A percentile compares a stretch with the other conserved stretches of the same genome.
phyloP scores from a whole-genome alignment of 2,113 vertebrate species.

The Chionomys nivalis region DNA sequence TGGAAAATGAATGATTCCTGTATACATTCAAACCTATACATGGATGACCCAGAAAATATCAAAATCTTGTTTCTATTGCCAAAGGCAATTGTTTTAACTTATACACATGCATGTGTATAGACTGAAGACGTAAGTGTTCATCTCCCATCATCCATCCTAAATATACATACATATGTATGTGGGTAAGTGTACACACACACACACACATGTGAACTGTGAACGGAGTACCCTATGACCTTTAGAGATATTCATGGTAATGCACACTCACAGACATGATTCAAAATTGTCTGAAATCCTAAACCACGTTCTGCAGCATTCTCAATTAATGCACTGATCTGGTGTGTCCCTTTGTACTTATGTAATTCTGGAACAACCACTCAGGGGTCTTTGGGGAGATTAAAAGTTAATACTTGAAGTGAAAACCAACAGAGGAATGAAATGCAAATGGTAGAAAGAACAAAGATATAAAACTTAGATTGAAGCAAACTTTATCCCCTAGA shows the following conservation, averaged over 20 bases:
- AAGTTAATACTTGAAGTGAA: slow-evolving; percentile 18
- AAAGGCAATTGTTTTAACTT: neutral
- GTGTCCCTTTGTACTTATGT: neutral
- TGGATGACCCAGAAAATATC: too few species aligned
- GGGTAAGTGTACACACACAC: too few species aligned
- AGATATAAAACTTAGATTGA: neutral
- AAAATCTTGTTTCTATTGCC: neutral
- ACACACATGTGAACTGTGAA: neutral
- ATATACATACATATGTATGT: neutral
- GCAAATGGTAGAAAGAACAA: neutral
- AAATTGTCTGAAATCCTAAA: neutral
- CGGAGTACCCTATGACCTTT: neutral
- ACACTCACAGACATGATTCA: neutral
- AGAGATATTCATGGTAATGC: neutral
- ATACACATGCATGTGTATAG: neutral
- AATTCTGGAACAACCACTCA: neutral
- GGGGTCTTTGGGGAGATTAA: neutral
- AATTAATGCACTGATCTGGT: neutral
- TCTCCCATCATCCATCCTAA: neutral
- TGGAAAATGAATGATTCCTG: too few species aligned
- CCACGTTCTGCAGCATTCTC: neutral
- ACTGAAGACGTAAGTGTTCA: neutral
- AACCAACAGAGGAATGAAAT: neutral
- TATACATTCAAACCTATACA: too few species aligned
- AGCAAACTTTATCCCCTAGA: neutral